Base-by-base conservation (phyloP, 92 coral and sea anemone species). In the Parazoanthus atlanticus region DNA sequence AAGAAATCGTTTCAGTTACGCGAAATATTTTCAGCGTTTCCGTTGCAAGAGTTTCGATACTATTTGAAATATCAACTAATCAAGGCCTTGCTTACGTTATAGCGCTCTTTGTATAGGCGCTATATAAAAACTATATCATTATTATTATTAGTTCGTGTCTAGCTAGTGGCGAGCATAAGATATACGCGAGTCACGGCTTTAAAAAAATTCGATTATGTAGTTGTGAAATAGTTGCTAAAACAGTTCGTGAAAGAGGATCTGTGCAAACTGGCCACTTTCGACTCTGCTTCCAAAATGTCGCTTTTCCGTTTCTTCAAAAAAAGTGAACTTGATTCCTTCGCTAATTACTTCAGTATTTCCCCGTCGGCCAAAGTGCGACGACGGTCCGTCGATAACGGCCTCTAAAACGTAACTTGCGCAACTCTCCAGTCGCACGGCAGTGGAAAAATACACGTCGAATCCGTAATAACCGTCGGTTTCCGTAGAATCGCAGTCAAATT, bases 321-420 rank as follows among this genome's bases (percentile, higher is more conserved):
- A 78, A 23, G 38, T 28, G 61, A 78, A 78, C 23, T 28, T 47
- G 21, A 78, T 28, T 15, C 40, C 82, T 5, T 78, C 64, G 82
- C 82, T 78, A 11, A 78, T n/a, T 1, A 78, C 82, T 12, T 78
- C 82, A 0, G 38, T 49, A 32, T n/a, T 43, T 12, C 82, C 82
- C 65, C 82, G 58, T 25, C 82, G 82, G 66, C 82, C 82, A 29
- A 78, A 78, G 23, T 78, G 82, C 65, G 82, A 78, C 12, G 82
- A 26, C 31, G 82, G 82, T 33, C 82, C 82, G 66, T 78, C 82
- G 40, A 78, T 78, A 26, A 78, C 82, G 58, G 36, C 66, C 23
- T 78, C 82, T 52, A 78, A 78, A 29, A 78, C 65, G 38, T 78
- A 78, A 29, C 82, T 78, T 28, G 65, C 36, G 38, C 33, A 3